Conservation (phyloP, 2,888 invertebrate species). For the Serripes groenlandicus region DNA sequence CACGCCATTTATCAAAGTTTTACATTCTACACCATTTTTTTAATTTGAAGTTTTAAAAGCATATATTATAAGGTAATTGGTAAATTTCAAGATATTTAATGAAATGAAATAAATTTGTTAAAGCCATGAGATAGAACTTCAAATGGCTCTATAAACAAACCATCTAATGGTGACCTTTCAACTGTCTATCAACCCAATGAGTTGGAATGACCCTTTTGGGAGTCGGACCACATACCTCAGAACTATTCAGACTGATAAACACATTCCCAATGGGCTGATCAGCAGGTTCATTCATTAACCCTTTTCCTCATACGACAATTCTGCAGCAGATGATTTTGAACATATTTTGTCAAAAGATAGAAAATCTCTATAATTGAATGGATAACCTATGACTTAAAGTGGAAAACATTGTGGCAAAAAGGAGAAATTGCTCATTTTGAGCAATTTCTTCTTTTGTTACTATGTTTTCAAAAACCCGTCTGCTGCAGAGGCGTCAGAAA, state of each 20-base stretch:
- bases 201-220: neutral
- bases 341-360: neutral
- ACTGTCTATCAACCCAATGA: neutral
- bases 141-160: too few relatives aligned
- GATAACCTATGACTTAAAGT: neutral
- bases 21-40: too few relatives aligned
- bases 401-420: slow-evolving; percentile 4
- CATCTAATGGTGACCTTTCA: slow-evolving; percentile 4
- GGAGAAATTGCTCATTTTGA: neutral
- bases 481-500: neutral
- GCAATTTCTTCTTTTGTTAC: slow-evolving; percentile 3
- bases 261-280: slow-evolving; percentile 1
- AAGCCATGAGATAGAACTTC: too few relatives aligned
- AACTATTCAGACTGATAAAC: neutral
- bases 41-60: too few relatives aligned
- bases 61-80: too few relatives aligned
- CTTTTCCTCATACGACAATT: neutral
- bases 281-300: neutral
- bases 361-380: neutral
- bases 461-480: neutral
- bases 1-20: too few relatives aligned
- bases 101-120: too few relatives aligned
- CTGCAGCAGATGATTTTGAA: neutral
- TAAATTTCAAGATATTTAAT: too few relatives aligned
- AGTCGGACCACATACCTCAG: neutral